Conservation (phyloP, 2,797 vertebrate genomes). For the Cephalopachus bancanus region DNA sequence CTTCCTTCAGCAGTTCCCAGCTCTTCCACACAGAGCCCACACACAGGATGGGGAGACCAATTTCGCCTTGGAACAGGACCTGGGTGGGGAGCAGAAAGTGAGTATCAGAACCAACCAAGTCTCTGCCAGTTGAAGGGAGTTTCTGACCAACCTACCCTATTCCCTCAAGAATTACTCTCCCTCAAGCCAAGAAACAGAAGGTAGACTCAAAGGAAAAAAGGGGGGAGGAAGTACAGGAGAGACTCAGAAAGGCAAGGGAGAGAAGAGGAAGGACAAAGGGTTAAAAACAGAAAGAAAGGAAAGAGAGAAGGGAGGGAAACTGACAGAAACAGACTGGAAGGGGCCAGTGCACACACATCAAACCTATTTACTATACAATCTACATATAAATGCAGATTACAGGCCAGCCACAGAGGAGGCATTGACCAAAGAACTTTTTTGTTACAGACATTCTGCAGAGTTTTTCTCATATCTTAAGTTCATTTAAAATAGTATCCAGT, state of each 20-base stretch:
- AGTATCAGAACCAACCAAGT: background rate
- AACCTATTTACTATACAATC: background rate
- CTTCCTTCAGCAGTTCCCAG: constrained; percentile 93
- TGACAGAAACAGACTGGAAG: background rate
- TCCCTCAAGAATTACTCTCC: background rate
- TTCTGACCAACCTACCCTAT: background rate
- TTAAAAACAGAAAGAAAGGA: background rate
- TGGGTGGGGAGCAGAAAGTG: constrained; percentile 71
- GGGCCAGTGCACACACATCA: too few relatives aligned
- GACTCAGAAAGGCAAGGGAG: background rate
- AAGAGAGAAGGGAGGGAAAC: background rate
- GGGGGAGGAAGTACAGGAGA: background rate
- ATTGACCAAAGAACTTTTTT: background rate
- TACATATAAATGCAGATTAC: background rate
- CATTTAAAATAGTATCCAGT: background rate
- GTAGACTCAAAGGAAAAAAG: background rate
- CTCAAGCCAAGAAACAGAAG: background rate
- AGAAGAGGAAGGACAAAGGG: background rate
- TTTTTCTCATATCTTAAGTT: background rate
- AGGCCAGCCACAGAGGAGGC: background rate
- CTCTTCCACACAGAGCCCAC: constrained; percentile 97
- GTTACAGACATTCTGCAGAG: background rate
- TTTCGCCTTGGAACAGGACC: constrained; percentile 90
- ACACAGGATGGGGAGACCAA: constrained; percentile 94
- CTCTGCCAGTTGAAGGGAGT: background rate